Base-by-base conservation (phyloP, 2,113 vertebrate genomes). In the Scophthalmus maximus region DNA sequence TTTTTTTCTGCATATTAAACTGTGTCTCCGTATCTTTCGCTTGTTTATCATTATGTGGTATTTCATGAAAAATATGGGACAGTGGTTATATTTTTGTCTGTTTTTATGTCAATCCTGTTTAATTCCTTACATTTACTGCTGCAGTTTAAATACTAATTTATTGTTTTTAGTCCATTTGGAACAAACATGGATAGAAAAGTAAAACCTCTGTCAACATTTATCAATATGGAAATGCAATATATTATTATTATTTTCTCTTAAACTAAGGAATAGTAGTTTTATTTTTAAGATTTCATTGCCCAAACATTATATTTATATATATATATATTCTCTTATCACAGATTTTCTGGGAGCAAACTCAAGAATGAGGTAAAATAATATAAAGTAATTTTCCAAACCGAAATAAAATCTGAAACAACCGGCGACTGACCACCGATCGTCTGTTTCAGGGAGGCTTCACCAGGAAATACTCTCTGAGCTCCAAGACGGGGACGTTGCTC, bases 271-370 rank as follows among this genome's bases (percentile, higher is more conserved):
- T n/a, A n/a, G n/a, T n/a, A n/a, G n/a, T n/a, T n/a, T n/a, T n/a
- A n/a, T n/a, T n/a, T n/a, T n/a, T n/a, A n/a, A n/a, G n/a, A n/a
- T n/a, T n/a, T n/a, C n/a, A n/a, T n/a, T n/a, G n/a, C n/a, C n/a
- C n/a, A n/a, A n/a, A n/a, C n/a, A n/a, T n/a, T n/a, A n/a, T n/a
- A 6, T 59, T 51, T 38, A 8, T n/a, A 5, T 18, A 0, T 44
- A 18, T 44, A 44, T 18, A n/a, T 44, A n/a, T 61, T 78, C 30
- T 67, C 6, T 86, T 81, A 40, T 77, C 5, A 12, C 78, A 99
- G 97, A 91, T 99, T 99, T 92, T 99, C 97, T 68, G 97, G 97
- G 73, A 98, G 97, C 91, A 99, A 97, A 79, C 84, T 99, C 4
- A 99, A 99, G 90, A 99, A 97, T 81, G 98, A 99, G 95, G 98